Evolutionary conservation across 2,797 vertebrate genomes (phyloP), one percentile per base, ranked within the genome.

Genomic region (Etheostoma nigrum): DNA sequence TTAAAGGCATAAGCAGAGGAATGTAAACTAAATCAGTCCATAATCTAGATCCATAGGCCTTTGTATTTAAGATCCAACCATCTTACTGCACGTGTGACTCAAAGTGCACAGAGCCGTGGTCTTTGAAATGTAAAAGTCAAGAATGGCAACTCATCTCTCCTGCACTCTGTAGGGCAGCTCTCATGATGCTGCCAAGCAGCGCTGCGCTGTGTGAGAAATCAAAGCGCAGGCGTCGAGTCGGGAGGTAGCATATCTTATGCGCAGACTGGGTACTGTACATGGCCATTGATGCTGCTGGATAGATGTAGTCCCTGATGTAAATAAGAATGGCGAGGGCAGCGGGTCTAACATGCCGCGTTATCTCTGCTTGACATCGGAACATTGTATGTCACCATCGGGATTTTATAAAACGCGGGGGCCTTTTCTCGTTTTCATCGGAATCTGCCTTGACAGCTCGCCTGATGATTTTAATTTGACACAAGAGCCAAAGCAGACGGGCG

Each of bases 221-320:
- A 95, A 91, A 86, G 95, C 95, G 95, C 94, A 96, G 91, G 95
- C 95, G 95, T 94, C 30, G 88, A 91, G 79, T 78, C 79, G 85
- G 88, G 87, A 91, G 91, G 85, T 84, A 90, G 91, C 74, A 76
- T 83, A 83, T 92, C 90, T 88, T 92, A 12, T 40, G 90, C 90
- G 92, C 92, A 92, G 87, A 91, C 90, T 86, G 78, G 72, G 78
- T 90, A 92, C 91, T 93, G 93, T 93, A 95, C 92, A 90, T 91
- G 91, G 89, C 87, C 92, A 93, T 88, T 91, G 92, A 93, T 92
- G 93, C 92, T 93, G 92, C 92, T 92, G 89, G 90, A 84, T 90
- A 83, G 81, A 92, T 93, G 93, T 79, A 90, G 92, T 85, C 86
- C 84, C 83, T 78, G 90, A 79, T 92, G 93, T 91, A 85, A 90